Percentiles rank a stretch among this genome's conserved stretches.
These are phyloP conservation scores for Falco berigora DNA, from an alignment of 2,797 vertebrate genomes.

Conservation along the genomic window DNA sequence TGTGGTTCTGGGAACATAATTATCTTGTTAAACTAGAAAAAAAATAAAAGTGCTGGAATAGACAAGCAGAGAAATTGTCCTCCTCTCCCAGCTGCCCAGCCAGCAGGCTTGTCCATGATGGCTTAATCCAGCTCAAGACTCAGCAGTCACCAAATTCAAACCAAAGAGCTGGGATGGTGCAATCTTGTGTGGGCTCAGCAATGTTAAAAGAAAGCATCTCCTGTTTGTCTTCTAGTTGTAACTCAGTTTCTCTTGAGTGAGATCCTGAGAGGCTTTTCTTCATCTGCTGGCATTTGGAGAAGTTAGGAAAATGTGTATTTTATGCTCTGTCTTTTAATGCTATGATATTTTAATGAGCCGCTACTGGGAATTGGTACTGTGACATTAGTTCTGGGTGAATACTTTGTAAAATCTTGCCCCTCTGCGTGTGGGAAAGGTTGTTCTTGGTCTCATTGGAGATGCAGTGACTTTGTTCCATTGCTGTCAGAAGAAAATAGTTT, in stretches of 20 bases:
- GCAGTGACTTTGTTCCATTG: background rate
- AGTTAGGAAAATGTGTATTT: background rate
- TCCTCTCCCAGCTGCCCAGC: background rate
- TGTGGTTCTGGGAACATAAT: background rate
- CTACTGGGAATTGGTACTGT: background rate
- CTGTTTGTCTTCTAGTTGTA: background rate
- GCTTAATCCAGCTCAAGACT: background rate
- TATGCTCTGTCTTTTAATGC: background rate
- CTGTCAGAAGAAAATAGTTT: background rate
- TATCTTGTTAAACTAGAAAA: background rate
- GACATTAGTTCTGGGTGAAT: background rate
- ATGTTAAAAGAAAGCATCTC: background rate
- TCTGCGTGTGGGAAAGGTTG: background rate
- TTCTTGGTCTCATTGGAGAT: background rate
- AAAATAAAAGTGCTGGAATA: background rate
- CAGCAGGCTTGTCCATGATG: background rate
- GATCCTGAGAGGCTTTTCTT: background rate
- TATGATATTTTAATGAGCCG: background rate
- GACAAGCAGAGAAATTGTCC: background rate
- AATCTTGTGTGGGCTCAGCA: background rate
- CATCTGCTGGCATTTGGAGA: background rate
- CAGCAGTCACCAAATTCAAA: background rate
- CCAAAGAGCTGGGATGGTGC: background rate
- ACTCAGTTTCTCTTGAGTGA: background rate
- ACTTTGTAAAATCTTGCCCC: background rate